Base-by-base conservation (phyloP, 2,888 invertebrate genomes). In the Coremacera marginata region DNA sequence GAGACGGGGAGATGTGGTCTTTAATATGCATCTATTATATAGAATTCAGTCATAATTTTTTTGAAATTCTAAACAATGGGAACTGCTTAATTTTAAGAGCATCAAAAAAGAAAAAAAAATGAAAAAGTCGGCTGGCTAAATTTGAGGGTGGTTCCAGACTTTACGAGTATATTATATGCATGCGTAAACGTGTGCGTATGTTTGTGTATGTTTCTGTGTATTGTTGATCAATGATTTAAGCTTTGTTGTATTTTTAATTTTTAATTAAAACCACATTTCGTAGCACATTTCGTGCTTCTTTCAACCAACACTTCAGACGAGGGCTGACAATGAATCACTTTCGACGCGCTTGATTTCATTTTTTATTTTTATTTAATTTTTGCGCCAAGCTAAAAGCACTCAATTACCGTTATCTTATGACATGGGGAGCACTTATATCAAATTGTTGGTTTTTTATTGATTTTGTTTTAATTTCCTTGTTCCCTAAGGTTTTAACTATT, bases 101-200 rank as follows among this genome's bases (percentile, higher is more conserved):
- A n/a, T n/a, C 3, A 16, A 5, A 19, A 19, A 25, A 19, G 16
- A 57, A 34, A 19, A n/a, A 71, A 55, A n/a, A 52, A 22, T 7
- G 19, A 55, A 31, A 11, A 22, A 63, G 63, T 55, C 67, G 34
- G 11, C 44, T 11, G 44, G 11, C 44, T 4, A 8, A 37, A 37
- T 37, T 37, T 44, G 44, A 44, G 44, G 44, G 44, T 44, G 44
- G 14, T 44, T 44, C 44, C 44, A 44, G 44, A 44, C 44, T 44
- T 44, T 44, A 1, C 8, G 37, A 37, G 37, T 37, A 37, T 37
- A 7, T 5, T 7, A 37, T 37, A 7, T 37, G 8, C 8, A 37
- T 37, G 37, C 37, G 37, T 37, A 8, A 11, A 55, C 75, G 70
- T 68, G 68, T 70, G 49, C 25, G 60, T 62, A 62, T 70, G 31